These are phyloP conservation scores for Tachuris rubrigastra DNA, from an alignment of 2,113 vertebrate genomes.

Conservation along the genomic window DNA sequence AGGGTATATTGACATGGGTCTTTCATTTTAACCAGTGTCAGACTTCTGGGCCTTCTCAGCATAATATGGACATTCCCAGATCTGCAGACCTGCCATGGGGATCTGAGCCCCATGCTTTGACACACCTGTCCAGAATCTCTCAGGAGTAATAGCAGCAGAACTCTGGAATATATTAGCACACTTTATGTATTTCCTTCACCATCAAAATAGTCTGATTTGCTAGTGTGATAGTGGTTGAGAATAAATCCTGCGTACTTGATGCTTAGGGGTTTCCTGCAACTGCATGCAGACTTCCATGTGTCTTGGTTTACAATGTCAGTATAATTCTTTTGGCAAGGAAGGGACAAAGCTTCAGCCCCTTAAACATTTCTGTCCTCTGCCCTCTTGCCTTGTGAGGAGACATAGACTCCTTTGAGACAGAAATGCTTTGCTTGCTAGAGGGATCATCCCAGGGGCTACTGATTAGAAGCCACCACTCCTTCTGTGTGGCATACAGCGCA, in stretches of 20 bases:
- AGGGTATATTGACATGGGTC: rapidly evolving
- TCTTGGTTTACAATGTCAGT: neutral
- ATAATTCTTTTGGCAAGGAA: neutral
- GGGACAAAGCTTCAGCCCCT: neutral
- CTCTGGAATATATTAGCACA: neutral
- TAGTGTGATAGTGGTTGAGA: neutral
- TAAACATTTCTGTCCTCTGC: neutral
- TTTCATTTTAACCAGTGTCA: neutral
- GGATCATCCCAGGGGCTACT: neutral
- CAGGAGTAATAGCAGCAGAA: neutral
- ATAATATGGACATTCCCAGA: neutral
- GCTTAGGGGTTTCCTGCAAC: neutral
- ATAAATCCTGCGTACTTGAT: neutral
- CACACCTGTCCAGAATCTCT: neutral
- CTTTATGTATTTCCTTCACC: neutral
- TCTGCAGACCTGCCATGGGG: neutral
- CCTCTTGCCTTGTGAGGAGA: neutral
- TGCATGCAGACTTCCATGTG: rapidly evolving
- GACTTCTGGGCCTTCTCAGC: neutral
- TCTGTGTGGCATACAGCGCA: neutral
- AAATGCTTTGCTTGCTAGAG: neutral
- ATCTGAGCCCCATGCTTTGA: rapidly evolving
- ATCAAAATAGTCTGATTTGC: neutral
- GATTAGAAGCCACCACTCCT: neutral
- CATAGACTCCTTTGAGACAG: neutral